Evolutionary conservation across 2,113 vertebrate species (phyloP), one percentile per base, ranked within the genome.

Genomic region (Apteryx owenii): DNA sequence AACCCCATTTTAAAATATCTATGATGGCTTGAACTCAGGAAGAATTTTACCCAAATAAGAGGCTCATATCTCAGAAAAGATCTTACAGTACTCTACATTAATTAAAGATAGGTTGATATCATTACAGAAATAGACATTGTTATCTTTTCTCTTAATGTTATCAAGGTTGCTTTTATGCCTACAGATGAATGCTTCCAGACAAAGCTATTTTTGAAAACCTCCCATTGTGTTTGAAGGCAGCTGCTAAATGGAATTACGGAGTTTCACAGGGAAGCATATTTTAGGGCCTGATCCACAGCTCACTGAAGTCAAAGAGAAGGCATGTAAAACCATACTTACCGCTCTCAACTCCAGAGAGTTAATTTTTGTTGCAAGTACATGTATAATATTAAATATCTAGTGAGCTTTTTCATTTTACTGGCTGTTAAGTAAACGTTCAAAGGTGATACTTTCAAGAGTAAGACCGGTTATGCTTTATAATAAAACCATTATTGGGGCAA

Each of bases 31-130:
- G 1, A 93, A 86, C n/a, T 83, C 85, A 86, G 81, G 76, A 88
- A 93, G 71, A 90, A 68, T 81, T 60, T 44, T 60, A 70, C 46
- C 81, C 71, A 68, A 87, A 76, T 6, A 68, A 87, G 86, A 87
- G 60, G 31, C 25, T 89, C 2, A 0, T 91, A 91, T 93, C 85
- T 90, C 76, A 85, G 84, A 73, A 83, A 60, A 73, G 65, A 95
- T 95, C 95, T 90, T 81, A 81, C 21, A 71, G 64, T 66, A 69
- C 60, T 96, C 68, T 78, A 85, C 62, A 75, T 95, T 96, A 97
- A 95, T 95, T 97, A 95, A 94, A 91, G 96, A 96, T 93, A 94
- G 89, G 85, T 85, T 85, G 75, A 66, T 95, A 95, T 64, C 91
- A 78, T 84, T 93, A 66, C 40, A 89, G 93, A 89, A 75, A 93